Conservation (phyloP, 2,888 invertebrate genomes). For the Brenthis ino region DNA sequence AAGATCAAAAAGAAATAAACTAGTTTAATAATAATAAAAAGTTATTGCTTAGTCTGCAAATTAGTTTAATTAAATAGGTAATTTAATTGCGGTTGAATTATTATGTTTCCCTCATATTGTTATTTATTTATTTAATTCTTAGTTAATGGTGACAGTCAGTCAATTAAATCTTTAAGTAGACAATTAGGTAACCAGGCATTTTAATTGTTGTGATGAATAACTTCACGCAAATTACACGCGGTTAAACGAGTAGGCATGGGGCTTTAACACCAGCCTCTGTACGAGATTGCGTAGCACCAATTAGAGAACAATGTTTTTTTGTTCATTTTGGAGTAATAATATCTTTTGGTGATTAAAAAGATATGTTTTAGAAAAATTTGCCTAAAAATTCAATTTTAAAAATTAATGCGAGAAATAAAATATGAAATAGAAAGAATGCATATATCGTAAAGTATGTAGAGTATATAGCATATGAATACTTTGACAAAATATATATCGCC, state of each 20-base stretch:
- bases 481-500: constrained; percentile 2
- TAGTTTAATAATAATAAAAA: no score
- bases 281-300: not conserved
- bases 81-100: no score
- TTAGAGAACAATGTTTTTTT: not conserved
- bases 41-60: no score
- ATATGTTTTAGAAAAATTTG: not conserved
- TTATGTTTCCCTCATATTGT: no score
- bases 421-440: not conserved
- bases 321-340: not conserved
- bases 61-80: no score
- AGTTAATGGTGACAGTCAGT: not conserved
- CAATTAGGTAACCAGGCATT: constrained; percentile 38
- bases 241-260: constrained; percentile 6
- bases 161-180: constrained; percentile 9
- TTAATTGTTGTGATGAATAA: constrained; percentile 48
- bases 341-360: constrained; percentile 1
- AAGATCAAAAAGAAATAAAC: no score
- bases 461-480: constrained; percentile 10
- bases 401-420: no score
- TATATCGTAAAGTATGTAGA: not conserved
- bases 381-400: no score
- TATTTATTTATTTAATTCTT: no score
- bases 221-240: not conserved
- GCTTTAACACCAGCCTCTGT: not conserved